These are phyloP conservation scores for Spinus pinus DNA, from an alignment of 2,797 vertebrate species.

Conservation along the genomic window DNA sequence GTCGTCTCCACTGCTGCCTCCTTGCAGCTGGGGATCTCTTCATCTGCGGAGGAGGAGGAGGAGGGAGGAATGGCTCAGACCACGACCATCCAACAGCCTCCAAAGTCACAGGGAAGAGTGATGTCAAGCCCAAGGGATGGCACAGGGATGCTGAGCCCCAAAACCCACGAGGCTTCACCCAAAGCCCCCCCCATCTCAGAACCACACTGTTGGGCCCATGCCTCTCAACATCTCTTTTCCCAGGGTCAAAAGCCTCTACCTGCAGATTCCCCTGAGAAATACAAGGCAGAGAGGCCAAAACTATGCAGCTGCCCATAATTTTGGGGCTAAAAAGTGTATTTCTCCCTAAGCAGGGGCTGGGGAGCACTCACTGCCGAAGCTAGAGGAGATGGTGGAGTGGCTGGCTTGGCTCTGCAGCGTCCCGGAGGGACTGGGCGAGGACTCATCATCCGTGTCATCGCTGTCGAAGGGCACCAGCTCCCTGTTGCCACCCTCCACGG, in stretches of 20 bases:
- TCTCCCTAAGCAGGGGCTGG: not conserved
- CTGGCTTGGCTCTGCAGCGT: constrained; percentile 97
- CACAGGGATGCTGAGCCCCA: rapidly evolving
- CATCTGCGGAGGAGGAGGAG: constrained; percentile 73
- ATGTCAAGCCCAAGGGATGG: not conserved
- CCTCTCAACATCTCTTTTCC: not conserved
- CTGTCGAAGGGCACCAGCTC: constrained; percentile 96
- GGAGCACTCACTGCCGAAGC: constrained; percentile 90
- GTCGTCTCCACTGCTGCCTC: constrained; percentile 90
- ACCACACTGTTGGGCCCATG: rapidly evolving
- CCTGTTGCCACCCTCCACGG: constrained; percentile 74
- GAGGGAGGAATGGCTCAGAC: not conserved
- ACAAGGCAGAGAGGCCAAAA: not conserved
- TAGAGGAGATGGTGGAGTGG: constrained; percentile 95
- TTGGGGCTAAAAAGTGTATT: not conserved
- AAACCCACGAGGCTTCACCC: not conserved
- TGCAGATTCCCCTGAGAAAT: not conserved
- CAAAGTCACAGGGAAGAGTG: rapidly evolving
- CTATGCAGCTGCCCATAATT: not conserved
- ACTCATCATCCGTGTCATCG: constrained; percentile 93
- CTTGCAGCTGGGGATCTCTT: constrained; percentile 89
- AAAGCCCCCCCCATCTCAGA: not conserved
- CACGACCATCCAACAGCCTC: rapidly evolving
- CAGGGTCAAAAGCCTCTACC: not conserved
- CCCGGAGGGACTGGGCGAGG: constrained; percentile 94